Evolutionary conservation across 2,113 vertebrate species (phyloP), one percentile per base, ranked within the genome.

Genomic region (Pitta sordida): DNA sequence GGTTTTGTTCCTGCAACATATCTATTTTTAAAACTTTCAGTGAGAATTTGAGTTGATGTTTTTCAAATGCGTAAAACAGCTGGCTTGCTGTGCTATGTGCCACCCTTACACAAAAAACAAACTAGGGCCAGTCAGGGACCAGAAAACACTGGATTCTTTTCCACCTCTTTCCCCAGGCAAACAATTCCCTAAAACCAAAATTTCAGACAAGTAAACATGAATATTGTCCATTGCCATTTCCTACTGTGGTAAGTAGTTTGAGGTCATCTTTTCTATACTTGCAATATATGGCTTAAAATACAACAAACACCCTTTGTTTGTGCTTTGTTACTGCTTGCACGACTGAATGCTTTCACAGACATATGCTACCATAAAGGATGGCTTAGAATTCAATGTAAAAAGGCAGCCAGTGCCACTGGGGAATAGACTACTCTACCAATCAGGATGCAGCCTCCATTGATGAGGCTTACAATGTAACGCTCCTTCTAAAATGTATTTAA

Each of bases 321-420:
- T 76, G 48, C 65, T 86, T 90, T 95, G 65, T 90, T 96, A 52
- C 41, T 93, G 34, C 88, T 82, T 97, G 91, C 91, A 82, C 34
- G 62, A 58, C 83, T 96, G 93, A 86, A 79, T 68, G 68, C 95
- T 96, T 97, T 96, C 93, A 96, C 7, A 18, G 58, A 62, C 32
- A 44, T 9, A 49, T 2, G 3, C 69, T 94, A 39, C 56, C 69
- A 75, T 90, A 95, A 96, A 96, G 64, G 58, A 79, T 46, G 82
- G 51, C 83, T 95, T 93, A 92, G 92, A 94, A 89, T 96, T 59
- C n/a, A 27, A 74, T 46, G n/a, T 91, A 68, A 93, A 95, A 94
- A 96, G 58, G n/a, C 83, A 93, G 62, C 62, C 73, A 93, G 86
- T 92, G 97, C 96, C 96, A 96, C 81, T 83, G 95, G 96, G 96